Evolutionary conservation across 1,140 invertebrate genomes (phyloP), one percentile per base, ranked within the genome.

Genomic region (Drosophila truncata): DNA sequence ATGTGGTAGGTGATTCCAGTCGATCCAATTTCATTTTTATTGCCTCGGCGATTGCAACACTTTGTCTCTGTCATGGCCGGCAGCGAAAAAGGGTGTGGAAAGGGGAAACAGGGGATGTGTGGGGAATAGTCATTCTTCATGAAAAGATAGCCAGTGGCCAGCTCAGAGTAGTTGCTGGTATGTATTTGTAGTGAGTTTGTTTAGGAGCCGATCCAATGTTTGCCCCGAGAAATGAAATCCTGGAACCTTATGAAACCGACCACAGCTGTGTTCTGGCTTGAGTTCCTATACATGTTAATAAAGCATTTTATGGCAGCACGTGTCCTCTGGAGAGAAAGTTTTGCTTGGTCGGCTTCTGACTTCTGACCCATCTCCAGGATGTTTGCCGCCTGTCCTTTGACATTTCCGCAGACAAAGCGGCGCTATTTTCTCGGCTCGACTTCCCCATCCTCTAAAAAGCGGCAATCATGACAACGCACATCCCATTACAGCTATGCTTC

Each of bases 231-330:
- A 65, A 66, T 72, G 61, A 64, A 72, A 65, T 71, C 60, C 39
- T 47, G 35, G 70, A 66, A 57, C 42, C 71, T 75, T 31, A 55
- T 59, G 39, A 62, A 74, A 41, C 39, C 58, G 54, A 63, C 70
- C 65, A 58, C 23, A 35, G 31, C 39, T 25, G 20, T 13, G 9
- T 33, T 4, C 9, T 66, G 44, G 4, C 39, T 25, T 29, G 39
- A 60, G 60, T 29, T 25, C 27, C 55, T 65, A 74, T 72, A 74
- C 65, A 88, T 83, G 84, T 76, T 87, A 87, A 90, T 87, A 84
- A 84, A 84, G 55, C 46, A 78, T 88, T 88, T 87, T 88, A 87
- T 87, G 77, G 47, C 67, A 78, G 77, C 85, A 78, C 69, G 82
- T 86, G 78, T 23, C 41, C 35, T 64, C 41, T 27, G 27, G 13